These are phyloP conservation scores for Clitarchus hookeri DNA, from an alignment of 2,888 invertebrate species.

Conservation along the genomic window DNA sequence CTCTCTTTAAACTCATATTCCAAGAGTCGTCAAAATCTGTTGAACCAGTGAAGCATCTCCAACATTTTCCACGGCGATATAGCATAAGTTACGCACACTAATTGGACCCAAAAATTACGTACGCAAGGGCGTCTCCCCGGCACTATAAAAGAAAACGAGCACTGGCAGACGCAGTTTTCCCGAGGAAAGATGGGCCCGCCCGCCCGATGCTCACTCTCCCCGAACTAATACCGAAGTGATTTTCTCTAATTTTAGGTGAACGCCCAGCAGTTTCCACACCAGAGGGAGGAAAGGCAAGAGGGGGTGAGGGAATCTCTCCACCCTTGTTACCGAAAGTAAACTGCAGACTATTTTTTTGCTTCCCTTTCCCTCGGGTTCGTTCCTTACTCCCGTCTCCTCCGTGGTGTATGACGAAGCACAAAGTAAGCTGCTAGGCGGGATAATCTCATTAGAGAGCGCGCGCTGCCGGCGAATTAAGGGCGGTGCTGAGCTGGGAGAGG, in stretches of 20 bases:
- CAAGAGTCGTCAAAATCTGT: no score
- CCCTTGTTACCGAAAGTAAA: slow-evolving; percentile 14
- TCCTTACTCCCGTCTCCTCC: neutral
- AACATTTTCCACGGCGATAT: neutral
- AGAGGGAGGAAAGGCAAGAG: neutral
- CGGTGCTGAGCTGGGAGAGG: no score
- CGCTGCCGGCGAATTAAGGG: no score
- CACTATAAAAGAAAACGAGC: neutral
- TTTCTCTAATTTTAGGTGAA: neutral
- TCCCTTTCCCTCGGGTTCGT: neutral
- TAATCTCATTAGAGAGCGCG: no score
- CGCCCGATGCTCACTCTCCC: neutral
- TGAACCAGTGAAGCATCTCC: no score
- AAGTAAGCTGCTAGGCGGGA: neutral
- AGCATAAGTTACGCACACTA: neutral
- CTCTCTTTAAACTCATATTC: no score
- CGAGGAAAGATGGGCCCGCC: neutral
- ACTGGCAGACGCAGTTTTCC: neutral
- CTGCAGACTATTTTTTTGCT: neutral
- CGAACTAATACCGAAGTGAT: slow-evolving; percentile 2
- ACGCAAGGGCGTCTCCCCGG: no score
- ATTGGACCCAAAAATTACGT: neutral
- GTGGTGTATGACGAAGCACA: neutral
- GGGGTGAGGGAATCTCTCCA: neutral
- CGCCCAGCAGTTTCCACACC: neutral